Evolutionary conservation across 2,797 vertebrate species (phyloP), one percentile per base, ranked within the genome.

Genomic region (Crotalus adamanteus): DNA sequence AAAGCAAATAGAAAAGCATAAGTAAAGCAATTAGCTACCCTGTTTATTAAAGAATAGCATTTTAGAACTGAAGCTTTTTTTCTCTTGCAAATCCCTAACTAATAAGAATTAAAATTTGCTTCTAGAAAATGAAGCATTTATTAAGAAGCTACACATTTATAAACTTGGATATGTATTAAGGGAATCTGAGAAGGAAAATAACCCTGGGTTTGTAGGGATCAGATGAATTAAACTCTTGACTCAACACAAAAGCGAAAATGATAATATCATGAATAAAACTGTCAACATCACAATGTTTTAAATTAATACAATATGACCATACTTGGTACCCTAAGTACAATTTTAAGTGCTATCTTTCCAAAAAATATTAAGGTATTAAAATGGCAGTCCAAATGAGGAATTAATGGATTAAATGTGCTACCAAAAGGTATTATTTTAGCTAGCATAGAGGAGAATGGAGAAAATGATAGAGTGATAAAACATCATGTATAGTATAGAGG

Each of bases 21-120:
- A 95, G 57, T 90, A 95, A 88, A 63, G 88, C 94, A 78, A 93
- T 91, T 86, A 93, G 88, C 94, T 94, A 78, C 87, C 92, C 63
- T 60, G 69, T 12, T 83, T 83, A 16, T 31, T 83, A 93, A 94
- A 94, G 88, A 69, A 55, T 92, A 89, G 8, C 28, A 14, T 91
- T 57, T 93, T 4, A 78, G 73, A 59, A 42, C 11, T 26, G 47
- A 86, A 6, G 18, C 61, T 56, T 59, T 6, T 18, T 47, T 8
- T 85, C 61, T 18, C 47, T 47, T 42, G 73, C 93, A 31, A 47
- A 53, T 90, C 0, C 0, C 92, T 91, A 59, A 87, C 86, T 14
- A 92, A 42, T 14, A 88, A 56, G 47, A 88, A 85, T 12, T 37
- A 28, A 53, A 20, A 65, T 18, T 69, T 85, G 9, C 90, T 60